These are phyloP conservation scores for Periparus ater DNA, from an alignment of 2,797 vertebrate genomes.

Conservation along the genomic window DNA sequence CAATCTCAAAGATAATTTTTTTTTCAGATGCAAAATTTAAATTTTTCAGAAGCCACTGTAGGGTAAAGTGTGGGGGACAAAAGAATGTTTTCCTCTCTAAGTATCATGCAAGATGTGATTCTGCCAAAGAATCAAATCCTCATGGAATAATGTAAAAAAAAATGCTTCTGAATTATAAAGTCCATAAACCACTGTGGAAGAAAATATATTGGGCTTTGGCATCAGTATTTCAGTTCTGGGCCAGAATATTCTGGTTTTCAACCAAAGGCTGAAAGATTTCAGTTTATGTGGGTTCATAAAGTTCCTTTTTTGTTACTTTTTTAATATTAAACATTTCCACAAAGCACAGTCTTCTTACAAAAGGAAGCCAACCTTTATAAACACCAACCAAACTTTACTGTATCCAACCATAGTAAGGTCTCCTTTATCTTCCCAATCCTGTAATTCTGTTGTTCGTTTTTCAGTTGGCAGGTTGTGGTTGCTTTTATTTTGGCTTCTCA, in stretches of 20 bases:
- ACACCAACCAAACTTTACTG: background rate
- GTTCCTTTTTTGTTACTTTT: background rate
- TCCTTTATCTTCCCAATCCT: background rate
- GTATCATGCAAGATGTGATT: background rate
- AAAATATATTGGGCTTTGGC: background rate
- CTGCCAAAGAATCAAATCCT: background rate
- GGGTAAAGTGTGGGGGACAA: fast-evolving
- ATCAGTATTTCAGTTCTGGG: background rate
- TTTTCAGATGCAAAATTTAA: background rate
- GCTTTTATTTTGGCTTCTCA: background rate
- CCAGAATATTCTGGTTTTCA: background rate
- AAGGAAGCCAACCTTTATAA: fast-evolving
- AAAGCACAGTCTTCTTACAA: background rate
- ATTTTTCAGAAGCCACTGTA: background rate
- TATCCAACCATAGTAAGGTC: background rate
- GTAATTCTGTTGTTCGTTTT: background rate
- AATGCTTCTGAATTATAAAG: background rate
- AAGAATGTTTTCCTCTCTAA: background rate
- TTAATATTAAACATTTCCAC: background rate
- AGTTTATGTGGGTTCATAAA: background rate
- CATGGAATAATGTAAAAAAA: background rate
- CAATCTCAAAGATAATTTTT: background rate
- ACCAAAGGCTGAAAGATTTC: background rate
- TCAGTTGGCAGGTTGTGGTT: background rate
- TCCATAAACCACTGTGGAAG: background rate